A percentile compares a stretch with the other conserved stretches of the same genome.
Conservation (phyloP, 2,888 invertebrate species). For the Myathropa florea region DNA sequence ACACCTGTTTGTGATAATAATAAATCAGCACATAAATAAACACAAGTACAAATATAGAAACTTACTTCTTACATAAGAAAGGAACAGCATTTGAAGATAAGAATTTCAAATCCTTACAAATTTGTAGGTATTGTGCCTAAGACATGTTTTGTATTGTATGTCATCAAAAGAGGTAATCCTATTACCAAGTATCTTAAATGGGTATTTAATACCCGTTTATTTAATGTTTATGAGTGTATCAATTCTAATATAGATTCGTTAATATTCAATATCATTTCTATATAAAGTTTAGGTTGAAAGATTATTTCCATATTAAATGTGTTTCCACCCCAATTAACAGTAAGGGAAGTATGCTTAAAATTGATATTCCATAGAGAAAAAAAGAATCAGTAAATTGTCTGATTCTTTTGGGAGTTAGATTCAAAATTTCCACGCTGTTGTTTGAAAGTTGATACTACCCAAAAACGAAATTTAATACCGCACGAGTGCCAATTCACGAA, state of each 20-base stretch:
- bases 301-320: background rate
- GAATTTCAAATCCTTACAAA: too few species aligned
- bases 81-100: too few species aligned
- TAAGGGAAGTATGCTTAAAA: background rate
- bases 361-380: conserved; percentile 1
- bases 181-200: too few species aligned
- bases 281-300: background rate
- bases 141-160: too few species aligned
- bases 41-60: too few species aligned
- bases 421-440: conserved; percentile 58
- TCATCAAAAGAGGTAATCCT: too few species aligned
- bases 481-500: conserved; percentile 21
- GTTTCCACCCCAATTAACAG: background rate
- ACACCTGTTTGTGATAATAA: too few species aligned
- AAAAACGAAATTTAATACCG: conserved; percentile 55
- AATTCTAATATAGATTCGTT: background rate
- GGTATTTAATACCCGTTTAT: too few species aligned
- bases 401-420: conserved; percentile 56
- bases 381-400: conserved; percentile 56
- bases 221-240: background rate
- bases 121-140: too few species aligned
- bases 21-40: too few species aligned
- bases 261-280: background rate
- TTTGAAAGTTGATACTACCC: conserved; percentile 60
- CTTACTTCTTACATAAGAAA: too few species aligned